Evolutionary conservation across 2,113 vertebrate species (phyloP).

Genomic region (Phyllostomus hastatus): DNA sequence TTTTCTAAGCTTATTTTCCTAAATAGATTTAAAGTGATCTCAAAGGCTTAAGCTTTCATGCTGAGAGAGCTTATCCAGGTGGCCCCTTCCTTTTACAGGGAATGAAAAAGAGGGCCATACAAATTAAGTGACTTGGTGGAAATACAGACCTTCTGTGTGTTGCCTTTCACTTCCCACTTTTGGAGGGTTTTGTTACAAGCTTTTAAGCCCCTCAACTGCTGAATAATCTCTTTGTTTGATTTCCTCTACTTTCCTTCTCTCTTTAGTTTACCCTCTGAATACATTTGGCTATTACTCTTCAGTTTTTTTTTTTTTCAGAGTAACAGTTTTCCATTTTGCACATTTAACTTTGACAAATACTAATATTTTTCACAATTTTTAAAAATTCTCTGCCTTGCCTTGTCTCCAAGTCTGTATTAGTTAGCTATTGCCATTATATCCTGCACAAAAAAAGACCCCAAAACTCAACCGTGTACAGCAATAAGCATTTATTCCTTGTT

Average conservation of each 20-base stretch:
- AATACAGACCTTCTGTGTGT: neutral
- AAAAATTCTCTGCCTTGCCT: neutral
- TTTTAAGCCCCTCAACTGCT: neutral
- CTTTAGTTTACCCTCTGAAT: neutral
- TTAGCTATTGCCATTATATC: neutral
- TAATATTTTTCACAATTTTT: neutral
- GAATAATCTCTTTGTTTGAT: neutral
- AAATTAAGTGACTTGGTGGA: neutral
- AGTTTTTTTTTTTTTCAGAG: neutral
- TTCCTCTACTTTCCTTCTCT: neutral
- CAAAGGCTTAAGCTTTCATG: neutral
- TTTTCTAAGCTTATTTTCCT: slow-evolving; percentile 35
- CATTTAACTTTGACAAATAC: neutral
- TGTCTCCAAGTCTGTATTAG: neutral
- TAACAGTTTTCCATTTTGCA: neutral
- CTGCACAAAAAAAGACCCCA: neutral
- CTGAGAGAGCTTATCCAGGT: neutral
- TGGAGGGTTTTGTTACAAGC: neutral
- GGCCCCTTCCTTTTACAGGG: neutral
- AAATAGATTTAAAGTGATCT: neutral
- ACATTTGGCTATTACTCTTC: neutral
- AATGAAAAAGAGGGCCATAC: neutral
- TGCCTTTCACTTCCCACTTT: neutral
- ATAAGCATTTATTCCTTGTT: neutral
- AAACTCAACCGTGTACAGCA: neutral